phyloP scores from a whole-genome alignment of 2,888 invertebrate species.

The Drosophila eohydei region DNA sequence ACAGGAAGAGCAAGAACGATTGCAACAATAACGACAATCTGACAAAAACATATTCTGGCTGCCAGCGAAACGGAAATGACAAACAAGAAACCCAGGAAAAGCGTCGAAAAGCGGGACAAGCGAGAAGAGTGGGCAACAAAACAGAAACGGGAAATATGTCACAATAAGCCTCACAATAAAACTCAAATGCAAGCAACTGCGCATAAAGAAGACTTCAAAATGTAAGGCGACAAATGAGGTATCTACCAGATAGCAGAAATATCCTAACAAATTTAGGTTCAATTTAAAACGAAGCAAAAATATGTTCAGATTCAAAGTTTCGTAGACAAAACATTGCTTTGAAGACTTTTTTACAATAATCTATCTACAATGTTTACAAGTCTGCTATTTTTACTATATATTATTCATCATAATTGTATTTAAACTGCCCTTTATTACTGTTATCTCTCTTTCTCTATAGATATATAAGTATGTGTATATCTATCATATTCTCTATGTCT shows the following conservation, averaged over 20 bases:
- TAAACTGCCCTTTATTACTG: no score
- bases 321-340: no score
- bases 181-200: slow-evolving; percentile 47
- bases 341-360: no score
- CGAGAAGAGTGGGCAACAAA: slow-evolving; percentile 1
- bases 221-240: neutral
- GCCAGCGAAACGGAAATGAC: slow-evolving; percentile 14
- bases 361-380: no score
- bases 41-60: slow-evolving; percentile 34
- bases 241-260: neutral
- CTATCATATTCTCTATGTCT: no score
- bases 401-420: no score
- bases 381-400: no score
- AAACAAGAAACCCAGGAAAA: slow-evolving; percentile 14
- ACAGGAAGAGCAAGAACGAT: slow-evolving; percentile 16
- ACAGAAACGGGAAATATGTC: slow-evolving; percentile 39
- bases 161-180: slow-evolving; percentile 58
- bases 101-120: neutral
- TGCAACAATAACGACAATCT: slow-evolving; percentile 32
- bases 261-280: neutral
- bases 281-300: no score
- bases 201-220: slow-evolving; percentile 7
- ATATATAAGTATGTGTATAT: no score
- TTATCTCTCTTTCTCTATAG: no score
- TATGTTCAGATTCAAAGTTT: no score